Base-by-base conservation (phyloP, 2,888 invertebrate species). In the Priocnemis perturbator region DNA sequence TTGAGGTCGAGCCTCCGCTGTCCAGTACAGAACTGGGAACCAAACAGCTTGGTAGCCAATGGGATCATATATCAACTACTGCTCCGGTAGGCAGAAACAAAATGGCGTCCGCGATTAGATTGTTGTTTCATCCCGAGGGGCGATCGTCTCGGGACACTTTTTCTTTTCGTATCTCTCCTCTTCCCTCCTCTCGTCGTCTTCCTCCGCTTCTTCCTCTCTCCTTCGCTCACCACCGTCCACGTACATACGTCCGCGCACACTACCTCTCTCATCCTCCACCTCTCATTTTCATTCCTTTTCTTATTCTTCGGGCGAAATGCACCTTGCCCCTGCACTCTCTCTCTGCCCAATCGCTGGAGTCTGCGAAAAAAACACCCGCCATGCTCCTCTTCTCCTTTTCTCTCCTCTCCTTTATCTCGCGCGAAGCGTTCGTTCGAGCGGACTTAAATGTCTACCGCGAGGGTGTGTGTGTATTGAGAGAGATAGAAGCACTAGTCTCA, bases 1-100 rank as follows among this genome's bases (percentile, higher is more conserved):
- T 84, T 81, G 83, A 85, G 81, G 81, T 79, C 80, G 79, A 78
- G 76, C 69, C 78, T 70, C 76, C 37, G 37, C 37, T 78, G 71
- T 75, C 77, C 82, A 83, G 78, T 83, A 83, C 83, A 77, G 83
- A 82, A 82, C 81, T 81, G 81, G 79, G 81, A 79, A 83, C 82
- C 81, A 78, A 84, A 84, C 83, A 81, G 85, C 85, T 86, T 86
- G 85, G 86, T 87, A 87, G 87, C 87, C 87, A 87, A 87, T 87
- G 84, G 83, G 84, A 87, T 87, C 86, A 86, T 87, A 87, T 86
- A 87, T 87, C 87, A 87, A 86, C 85, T 84, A 85, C 85, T 85
- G 83, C 84, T 84, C 75, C 82, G 81, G 85, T 85, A 85, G 83
- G 82, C 81, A 81, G 80, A 79, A 84, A 83, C 84, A 84, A 84